These are phyloP conservation scores for Tenebrio molitor DNA, from an alignment of 1,140 invertebrate genomes.

Conservation along the genomic window DNA sequence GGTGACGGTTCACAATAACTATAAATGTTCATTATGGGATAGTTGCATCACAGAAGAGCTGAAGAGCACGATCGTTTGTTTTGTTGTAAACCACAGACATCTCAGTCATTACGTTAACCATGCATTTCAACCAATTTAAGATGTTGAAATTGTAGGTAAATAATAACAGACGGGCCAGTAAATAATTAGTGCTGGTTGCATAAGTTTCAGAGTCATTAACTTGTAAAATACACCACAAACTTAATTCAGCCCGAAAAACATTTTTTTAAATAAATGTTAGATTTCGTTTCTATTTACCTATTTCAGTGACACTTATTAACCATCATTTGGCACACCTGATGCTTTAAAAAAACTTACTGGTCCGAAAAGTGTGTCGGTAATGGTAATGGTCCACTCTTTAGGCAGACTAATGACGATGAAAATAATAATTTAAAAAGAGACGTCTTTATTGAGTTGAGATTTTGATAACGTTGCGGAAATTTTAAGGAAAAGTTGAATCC, in stretches of 20 bases:
- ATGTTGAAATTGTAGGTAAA: conserved; percentile 18
- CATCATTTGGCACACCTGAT: neutral
- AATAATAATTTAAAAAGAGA: neutral
- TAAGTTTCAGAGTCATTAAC: neutral
- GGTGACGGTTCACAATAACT: conserved; percentile 36
- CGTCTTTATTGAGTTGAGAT: no score
- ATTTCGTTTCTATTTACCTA: neutral
- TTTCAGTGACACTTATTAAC: neutral
- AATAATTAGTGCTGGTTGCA: conserved; percentile 19
- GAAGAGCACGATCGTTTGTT: conserved; percentile 18
- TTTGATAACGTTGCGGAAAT: no score
- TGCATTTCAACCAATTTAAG: conserved; percentile 3
- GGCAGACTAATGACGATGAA: conserved; percentile 12
- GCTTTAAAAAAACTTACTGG: neutral
- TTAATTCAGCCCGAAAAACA: neutral
- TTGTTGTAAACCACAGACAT: neutral
- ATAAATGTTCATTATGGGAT: conserved; percentile 33
- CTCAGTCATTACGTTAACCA: neutral
- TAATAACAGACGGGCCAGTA: no score
- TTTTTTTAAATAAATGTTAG: no score
- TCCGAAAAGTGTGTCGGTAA: conserved; percentile 26
- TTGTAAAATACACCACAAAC: neutral
- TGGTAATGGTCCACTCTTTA: neutral
- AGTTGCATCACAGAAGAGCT: conserved; percentile 18
- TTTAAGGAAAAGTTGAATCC: no score